Percentiles rank a stretch among this genome's conserved stretches.
These are phyloP conservation scores for Ectropis crepuscularia DNA, from an alignment of 2,888 invertebrate species.

Conservation along the genomic window DNA sequence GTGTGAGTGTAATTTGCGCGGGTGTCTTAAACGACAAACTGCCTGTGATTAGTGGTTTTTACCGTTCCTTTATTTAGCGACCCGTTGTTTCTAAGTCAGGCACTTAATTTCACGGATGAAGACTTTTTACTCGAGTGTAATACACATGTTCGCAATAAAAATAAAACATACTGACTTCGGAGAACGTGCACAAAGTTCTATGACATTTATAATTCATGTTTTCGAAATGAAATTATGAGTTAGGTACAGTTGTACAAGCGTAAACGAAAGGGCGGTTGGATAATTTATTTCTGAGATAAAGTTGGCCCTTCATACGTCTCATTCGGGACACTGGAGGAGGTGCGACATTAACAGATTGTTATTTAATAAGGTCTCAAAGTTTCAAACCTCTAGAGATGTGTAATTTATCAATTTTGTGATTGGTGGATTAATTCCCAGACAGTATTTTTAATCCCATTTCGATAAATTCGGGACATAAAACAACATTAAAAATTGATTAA, in stretches of 20 bases:
- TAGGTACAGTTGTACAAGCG: slow-evolving; percentile 7
- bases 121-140: slow-evolving; percentile 21
- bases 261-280: slow-evolving; percentile 23
- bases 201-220: slow-evolving; percentile 23
- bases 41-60: slow-evolving; percentile 44
- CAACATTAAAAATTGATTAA: neutral
- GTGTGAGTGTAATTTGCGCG: slow-evolving; percentile 56
- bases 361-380: slow-evolving; percentile 43
- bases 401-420: slow-evolving; percentile 46
- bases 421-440: slow-evolving; percentile 33
- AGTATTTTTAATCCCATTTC: slow-evolving; percentile 15
- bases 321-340: slow-evolving; percentile 21
- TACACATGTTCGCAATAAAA: slow-evolving; percentile 10
- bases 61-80: slow-evolving; percentile 35
- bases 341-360: slow-evolving; percentile 39
- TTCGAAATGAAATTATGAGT: slow-evolving; percentile 22
- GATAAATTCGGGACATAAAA: slow-evolving; percentile 17
- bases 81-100: slow-evolving; percentile 30
- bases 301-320: slow-evolving; percentile 30
- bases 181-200: slow-evolving; percentile 10
- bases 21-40: slow-evolving; percentile 45
- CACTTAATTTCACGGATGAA: slow-evolving; percentile 33
- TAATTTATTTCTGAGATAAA: slow-evolving; percentile 33
- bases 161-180: slow-evolving; percentile 7
- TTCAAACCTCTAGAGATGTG: slow-evolving; percentile 38